These are phyloP conservation scores for Diplosoma virens DNA, from an alignment of 23 tunicate genomes.

Conservation along the genomic window DNA sequence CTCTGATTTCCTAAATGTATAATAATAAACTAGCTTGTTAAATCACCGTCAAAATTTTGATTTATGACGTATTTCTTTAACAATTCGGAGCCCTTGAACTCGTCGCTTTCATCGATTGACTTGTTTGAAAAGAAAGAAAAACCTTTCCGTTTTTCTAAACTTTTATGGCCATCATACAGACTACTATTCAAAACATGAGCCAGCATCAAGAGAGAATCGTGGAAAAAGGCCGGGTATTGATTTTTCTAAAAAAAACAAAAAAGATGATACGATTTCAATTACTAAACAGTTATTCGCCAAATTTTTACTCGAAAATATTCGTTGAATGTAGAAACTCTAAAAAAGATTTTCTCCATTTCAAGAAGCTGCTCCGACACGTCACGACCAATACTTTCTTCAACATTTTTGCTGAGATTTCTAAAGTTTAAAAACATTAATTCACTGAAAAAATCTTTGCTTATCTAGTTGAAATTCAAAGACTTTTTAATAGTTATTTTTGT, in stretches of 20 bases:
- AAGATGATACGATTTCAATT: not conserved
- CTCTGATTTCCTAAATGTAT: too few species aligned
- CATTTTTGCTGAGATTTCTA: not conserved
- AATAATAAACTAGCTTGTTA: too few species aligned
- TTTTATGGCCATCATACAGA: too few species aligned
- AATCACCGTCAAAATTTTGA: slow-evolving; percentile 2
- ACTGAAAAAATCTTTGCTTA: too few species aligned
- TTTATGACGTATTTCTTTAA: not conserved
- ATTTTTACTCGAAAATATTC: slow-evolving; percentile 4
- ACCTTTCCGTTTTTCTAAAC: too few species aligned
- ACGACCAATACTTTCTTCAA: not conserved
- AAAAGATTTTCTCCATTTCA: not conserved
- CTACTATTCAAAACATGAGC: slow-evolving; percentile 62
- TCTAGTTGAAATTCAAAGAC: too few species aligned
- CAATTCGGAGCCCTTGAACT: not conserved
- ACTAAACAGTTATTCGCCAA: not conserved
- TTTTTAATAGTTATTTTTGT: too few species aligned
- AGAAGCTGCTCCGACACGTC: not conserved
- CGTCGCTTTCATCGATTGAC: too few species aligned
- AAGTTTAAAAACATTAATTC: not conserved
- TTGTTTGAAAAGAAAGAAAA: too few species aligned
- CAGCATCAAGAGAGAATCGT: slow-evolving; percentile 66
- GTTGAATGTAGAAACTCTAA: not conserved
- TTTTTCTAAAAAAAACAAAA: slow-evolving; percentile 62
- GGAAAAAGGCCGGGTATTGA: slow-evolving; percentile 60